Conservation (phyloP, 2,113 vertebrate species). For the Cinclus cinclus region DNA sequence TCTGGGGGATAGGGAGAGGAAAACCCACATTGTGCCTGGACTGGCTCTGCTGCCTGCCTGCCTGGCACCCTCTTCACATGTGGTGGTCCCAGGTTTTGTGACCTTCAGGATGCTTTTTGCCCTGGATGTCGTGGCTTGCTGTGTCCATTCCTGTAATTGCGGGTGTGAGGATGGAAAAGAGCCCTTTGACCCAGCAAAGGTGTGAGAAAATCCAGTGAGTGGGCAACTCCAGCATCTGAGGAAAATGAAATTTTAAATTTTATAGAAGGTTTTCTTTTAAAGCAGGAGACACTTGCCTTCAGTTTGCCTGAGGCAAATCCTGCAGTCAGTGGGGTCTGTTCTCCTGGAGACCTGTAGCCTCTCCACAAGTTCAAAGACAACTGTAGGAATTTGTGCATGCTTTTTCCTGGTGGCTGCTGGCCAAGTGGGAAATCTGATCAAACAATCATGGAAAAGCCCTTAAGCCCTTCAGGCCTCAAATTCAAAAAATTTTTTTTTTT, state of each 20-base stretch:
- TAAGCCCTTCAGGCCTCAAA: not conserved
- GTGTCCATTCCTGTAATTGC: not conserved
- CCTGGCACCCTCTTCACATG: not conserved
- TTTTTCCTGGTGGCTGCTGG: not conserved
- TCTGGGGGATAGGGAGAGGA: conserved; percentile 3
- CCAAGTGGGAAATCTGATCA: not conserved
- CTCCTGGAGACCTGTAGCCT: not conserved
- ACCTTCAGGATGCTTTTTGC: not conserved
- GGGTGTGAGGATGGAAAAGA: not conserved
- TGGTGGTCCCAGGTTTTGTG: not conserved
- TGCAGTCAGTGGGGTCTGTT: not conserved
- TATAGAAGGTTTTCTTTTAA: not conserved
- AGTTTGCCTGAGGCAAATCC: not conserved
- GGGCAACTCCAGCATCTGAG: not conserved
- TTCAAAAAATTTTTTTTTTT: not conserved
- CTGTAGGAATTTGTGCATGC: not conserved
- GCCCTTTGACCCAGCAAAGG: not conserved
- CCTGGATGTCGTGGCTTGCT: not conserved
- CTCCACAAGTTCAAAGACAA: not conserved
- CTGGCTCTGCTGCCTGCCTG: not conserved
- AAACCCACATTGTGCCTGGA: not conserved
- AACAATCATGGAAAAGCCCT: not conserved
- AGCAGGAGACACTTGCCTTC: not conserved
- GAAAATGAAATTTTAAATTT: not conserved
- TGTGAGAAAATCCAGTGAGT: not conserved